Base-by-base conservation (phyloP, 2,888 invertebrate genomes). In the Synanthedon tipuliformis region DNA sequence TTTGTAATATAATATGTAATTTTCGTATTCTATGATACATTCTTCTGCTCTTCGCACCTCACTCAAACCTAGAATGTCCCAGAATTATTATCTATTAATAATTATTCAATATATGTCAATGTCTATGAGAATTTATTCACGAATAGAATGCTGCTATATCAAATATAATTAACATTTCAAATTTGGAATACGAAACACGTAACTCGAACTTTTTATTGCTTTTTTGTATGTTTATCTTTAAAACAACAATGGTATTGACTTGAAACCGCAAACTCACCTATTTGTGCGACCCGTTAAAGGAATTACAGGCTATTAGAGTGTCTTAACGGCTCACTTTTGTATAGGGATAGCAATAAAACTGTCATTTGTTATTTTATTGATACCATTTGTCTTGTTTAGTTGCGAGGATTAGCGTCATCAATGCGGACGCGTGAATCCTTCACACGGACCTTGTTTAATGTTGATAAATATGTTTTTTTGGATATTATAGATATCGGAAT, bases 311-410 rank as follows among this genome's bases (percentile, higher is more conserved):
- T 68, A 69, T 75, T 69, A 73, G 41, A 40, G 61, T 59, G 63
- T 59, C 66, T 72, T 73, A 75, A 74, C 70, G 65, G 67, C 66
- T 61, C 68, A 65, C 65, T 72, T 71, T 71, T 73, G 70, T 71
- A 70, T 68, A 67, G 71, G 68, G 56, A 63, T 56, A 58, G 69
- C 68, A 72, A 73, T 78, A 77, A 78, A 78, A 78, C 63, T 62
- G 66, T 60, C 73, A 58, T 77, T 75, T 69, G 69, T 71, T 77
- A 75, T 73, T 78, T 78, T 73, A 77, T 72, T 69, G 69, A 62
- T 57, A 60, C 61, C 71, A 67, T 78, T 72, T 69, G 66, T 78
- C 71, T 72, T 65, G 60, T 64, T 71, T 69, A 68, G 62, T 27
- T 12, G 27, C 18, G 49, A 58, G 63, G 68, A 71, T 71, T 68